Evolutionary conservation across 2,113 vertebrate species (phyloP).

Genomic region (Jaculus jaculus): DNA sequence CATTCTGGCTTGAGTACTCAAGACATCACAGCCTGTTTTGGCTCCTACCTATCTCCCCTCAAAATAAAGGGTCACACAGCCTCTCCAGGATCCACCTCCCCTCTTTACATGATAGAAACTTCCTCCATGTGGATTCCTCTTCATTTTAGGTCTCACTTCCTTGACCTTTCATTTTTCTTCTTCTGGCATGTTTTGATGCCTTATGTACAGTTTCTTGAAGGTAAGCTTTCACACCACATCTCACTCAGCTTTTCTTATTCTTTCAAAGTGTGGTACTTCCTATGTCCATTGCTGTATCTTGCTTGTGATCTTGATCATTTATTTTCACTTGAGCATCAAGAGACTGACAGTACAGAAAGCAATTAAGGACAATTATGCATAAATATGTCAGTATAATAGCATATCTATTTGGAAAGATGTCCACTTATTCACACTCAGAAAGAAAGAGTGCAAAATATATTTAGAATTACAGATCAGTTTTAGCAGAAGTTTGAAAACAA

Average conservation of each 20-base stretch:
- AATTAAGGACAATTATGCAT: not conserved
- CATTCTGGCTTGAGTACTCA: not conserved
- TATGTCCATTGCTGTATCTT: not conserved
- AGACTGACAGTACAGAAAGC: not conserved
- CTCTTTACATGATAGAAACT: not conserved
- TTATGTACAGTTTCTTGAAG: not conserved
- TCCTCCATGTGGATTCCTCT: not conserved
- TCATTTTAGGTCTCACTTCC: not conserved
- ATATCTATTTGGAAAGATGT: not conserved
- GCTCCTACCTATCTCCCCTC: not conserved
- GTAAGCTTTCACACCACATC: not conserved
- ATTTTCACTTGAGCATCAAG: not conserved
- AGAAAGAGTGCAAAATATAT: not conserved
- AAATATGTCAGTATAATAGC: not conserved
- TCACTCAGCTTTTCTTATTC: not conserved
- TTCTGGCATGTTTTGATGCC: too few species aligned
- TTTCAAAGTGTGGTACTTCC: not conserved
- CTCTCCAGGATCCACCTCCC: fast-evolving
- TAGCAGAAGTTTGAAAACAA: not conserved
- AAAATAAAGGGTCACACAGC: not conserved
- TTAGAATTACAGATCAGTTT: constrained; percentile 15
- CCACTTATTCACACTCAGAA: not conserved
- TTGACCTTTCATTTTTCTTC: too few species aligned
- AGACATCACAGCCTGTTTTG: fast-evolving
- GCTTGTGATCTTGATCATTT: not conserved